Evolutionary conservation across 2,113 vertebrate genomes (phyloP), one percentile per base, ranked within the genome.

Genomic region (Pelecanoides urinatrix): DNA sequence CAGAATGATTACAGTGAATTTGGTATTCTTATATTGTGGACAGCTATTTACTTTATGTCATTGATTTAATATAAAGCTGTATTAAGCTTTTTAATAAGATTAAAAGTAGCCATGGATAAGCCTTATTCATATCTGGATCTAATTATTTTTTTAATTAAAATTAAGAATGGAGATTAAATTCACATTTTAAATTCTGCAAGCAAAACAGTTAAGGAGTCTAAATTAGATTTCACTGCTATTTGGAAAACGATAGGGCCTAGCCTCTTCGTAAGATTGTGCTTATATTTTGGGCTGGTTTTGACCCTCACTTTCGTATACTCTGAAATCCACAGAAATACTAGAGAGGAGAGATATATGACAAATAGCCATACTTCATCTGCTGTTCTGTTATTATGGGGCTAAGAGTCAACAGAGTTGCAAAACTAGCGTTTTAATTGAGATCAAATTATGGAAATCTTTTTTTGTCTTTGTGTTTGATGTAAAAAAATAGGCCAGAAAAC

Each of bases 91-190:
- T 74, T 20, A 86, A 42, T 47, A 59, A 82, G n/a, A 58, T 63
- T 58, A 32, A 66, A 72, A 65, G 71, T 80, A 79, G 53, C 50
- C n/a, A 26, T 53, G 72, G n/a, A 47, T 74, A 65, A 88, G 32
- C 23, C 32, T 79, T 70, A 75, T 18, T 84, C 56, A 50, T 70
- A 88, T 36, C 62, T 70, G 26, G 14, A 70, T 49, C 78, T 58
- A 66, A 76, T 91, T 79, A 36, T 67, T 80, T 92, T 87, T 82
- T 83, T 73, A 91, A 80, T 91, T 84, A 87, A 87, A 78, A 83
- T 65, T 58, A 34, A 68, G 66, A 73, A 79, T 59, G 18, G 36
- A 93, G 44, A 91, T 90, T 61, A 71, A 75, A 71, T 78, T 65
- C 23, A 66, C 29, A 75, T 87, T 87, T 87, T 42, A 78, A 90